Conservation (phyloP, 92 coral and sea anemone genomes). For the Micromussa lordhowensis region DNA sequence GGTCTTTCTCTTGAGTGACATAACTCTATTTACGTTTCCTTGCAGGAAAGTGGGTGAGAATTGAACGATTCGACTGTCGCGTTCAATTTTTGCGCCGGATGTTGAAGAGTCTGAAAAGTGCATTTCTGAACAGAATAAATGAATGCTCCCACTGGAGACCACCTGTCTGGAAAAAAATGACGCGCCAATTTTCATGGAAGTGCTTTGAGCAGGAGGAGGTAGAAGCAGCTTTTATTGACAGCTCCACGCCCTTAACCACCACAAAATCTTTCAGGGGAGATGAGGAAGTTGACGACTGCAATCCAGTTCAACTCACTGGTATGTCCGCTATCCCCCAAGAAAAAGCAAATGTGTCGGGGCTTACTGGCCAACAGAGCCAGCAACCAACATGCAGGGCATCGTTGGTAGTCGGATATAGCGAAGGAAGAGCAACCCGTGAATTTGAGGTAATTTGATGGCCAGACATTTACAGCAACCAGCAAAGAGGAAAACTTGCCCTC, state of each 20-base stretch:
- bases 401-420: constrained; percentile 45
- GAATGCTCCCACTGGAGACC: constrained; percentile 60
- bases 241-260: constrained; percentile 17
- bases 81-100: constrained; percentile 24
- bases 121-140: constrained; percentile 51
- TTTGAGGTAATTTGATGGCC: constrained; percentile 62
- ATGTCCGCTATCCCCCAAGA: constrained; percentile 56
- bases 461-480: constrained; percentile 1
- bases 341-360: constrained; percentile 48
- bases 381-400: constrained; percentile 55
- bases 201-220: constrained; percentile 50
- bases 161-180: constrained; percentile 38
- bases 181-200: constrained; percentile 46
- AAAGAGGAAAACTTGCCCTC: constrained; percentile 20
- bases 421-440: constrained; percentile 66
- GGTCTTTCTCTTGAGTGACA: too few species aligned
- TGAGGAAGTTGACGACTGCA: constrained; percentile 35
- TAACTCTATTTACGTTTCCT: neutral
- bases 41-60: constrained; percentile 51
- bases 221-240: constrained; percentile 19
- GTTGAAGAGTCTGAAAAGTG: constrained; percentile 29
- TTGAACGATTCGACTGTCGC: constrained; percentile 56
- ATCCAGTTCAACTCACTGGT: neutral
- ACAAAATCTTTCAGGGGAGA: constrained; percentile 29
- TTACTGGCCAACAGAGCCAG: neutral